Conservation (phyloP, 2,113 vertebrate species). For the Gymnogyps californianus region DNA sequence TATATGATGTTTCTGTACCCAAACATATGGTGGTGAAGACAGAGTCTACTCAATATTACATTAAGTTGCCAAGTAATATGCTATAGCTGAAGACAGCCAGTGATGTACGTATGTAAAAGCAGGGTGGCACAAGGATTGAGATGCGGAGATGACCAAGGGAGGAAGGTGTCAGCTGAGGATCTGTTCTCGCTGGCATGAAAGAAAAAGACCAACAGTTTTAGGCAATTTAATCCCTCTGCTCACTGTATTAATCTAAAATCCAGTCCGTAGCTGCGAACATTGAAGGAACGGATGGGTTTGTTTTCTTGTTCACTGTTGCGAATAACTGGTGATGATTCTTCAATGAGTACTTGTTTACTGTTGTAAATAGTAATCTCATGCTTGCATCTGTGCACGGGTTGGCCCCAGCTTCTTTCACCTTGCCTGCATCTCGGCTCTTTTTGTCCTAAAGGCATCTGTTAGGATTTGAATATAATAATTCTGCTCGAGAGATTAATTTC, state of each 20-base stretch:
- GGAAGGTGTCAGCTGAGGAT: background rate
- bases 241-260: background rate
- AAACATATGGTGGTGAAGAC: background rate
- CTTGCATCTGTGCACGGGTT: background rate
- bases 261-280: rapidly evolving
- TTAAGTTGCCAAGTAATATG: background rate
- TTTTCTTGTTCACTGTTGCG: background rate
- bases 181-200: background rate
- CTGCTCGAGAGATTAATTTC: constrained; percentile 4
- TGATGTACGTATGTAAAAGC: background rate
- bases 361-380: background rate
- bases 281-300: background rate
- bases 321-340: background rate
- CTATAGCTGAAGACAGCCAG: background rate
- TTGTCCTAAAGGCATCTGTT: constrained; percentile 31
- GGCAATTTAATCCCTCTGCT: background rate
- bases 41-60: background rate
- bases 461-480: constrained; percentile 20
- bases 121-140: background rate
- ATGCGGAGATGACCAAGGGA: background rate
- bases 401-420: constrained; percentile 2
- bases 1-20: background rate
- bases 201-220: background rate
- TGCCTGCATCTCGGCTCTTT: background rate
- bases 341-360: background rate